These are phyloP conservation scores for Tinea semifulvella DNA, from an alignment of 2,888 invertebrate genomes.

Conservation along the genomic window DNA sequence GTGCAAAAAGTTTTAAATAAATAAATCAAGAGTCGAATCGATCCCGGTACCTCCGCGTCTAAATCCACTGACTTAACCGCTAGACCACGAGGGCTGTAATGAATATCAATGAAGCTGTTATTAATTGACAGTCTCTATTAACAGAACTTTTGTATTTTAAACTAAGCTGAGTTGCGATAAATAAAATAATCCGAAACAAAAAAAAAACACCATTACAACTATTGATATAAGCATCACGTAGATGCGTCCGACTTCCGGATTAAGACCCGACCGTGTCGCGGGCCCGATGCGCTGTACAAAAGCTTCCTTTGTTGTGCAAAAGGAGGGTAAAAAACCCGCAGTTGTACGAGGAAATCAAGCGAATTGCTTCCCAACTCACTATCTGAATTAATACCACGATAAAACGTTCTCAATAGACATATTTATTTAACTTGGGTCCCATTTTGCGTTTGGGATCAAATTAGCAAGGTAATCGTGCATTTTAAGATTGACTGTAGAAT, in stretches of 20 bases:
- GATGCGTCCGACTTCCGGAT: slow-evolving; percentile 3
- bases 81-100: too few relatives aligned
- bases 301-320: slow-evolving; percentile 12
- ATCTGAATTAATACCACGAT: slow-evolving; percentile 12
- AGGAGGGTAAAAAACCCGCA: slow-evolving; percentile 12
- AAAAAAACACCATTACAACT: slow-evolving; percentile 3
- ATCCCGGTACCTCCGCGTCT: too few relatives aligned
- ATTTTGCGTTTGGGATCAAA: background rate
- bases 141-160: too few relatives aligned
- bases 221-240: slow-evolving; percentile 13
- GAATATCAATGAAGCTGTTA: too few relatives aligned
- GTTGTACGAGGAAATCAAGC: slow-evolving; percentile 14
- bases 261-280: slow-evolving; percentile 2
- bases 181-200: too few relatives aligned
- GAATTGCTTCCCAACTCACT: slow-evolving; percentile 12
- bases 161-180: too few relatives aligned
- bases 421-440: background rate
- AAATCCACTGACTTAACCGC: too few relatives aligned
- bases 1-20: too few relatives aligned
- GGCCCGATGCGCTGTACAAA: slow-evolving; percentile 9
- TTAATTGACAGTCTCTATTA: too few relatives aligned
- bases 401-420: slow-evolving; percentile 8
- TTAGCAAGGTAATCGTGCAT: background rate
- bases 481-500: too few relatives aligned
- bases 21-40: too few relatives aligned